Evolutionary conservation across 2,113 vertebrate species (phyloP).

Genomic region (Progne subis): DNA sequence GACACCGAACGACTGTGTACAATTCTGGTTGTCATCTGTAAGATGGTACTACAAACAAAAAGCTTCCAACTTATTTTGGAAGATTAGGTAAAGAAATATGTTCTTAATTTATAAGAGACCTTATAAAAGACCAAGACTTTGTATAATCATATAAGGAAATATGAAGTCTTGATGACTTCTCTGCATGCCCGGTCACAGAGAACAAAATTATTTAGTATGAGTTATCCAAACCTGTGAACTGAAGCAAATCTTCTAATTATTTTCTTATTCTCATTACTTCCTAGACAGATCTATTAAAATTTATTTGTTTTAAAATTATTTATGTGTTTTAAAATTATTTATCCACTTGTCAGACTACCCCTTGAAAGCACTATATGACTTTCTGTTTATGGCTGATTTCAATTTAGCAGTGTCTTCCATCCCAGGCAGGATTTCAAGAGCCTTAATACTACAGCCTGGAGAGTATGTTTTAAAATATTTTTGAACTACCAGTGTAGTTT

Average conservation of each 20-base stretch:
- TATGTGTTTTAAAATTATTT: not conserved
- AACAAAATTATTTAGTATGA: not conserved
- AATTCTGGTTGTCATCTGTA: not conserved
- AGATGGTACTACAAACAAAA: not conserved
- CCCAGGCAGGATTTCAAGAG: not conserved
- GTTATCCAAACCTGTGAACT: not conserved
- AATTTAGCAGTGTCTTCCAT: not conserved
- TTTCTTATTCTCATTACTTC: not conserved
- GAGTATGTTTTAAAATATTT: not conserved
- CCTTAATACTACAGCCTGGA: not conserved
- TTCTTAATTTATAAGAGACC: not conserved
- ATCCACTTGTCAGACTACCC: not conserved
- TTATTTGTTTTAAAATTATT: not conserved
- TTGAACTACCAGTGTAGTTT: not conserved
- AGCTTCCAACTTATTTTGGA: not conserved
- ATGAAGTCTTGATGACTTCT: not conserved
- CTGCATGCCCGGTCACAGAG: not conserved
- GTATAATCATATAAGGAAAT: not conserved
- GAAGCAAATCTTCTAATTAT: not conserved
- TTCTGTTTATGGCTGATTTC: not conserved
- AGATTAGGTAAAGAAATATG: not conserved
- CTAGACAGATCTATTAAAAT: not conserved
- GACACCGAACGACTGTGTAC: not conserved
- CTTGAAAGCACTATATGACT: not conserved
- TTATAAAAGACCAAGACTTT: not conserved